Evolutionary conservation across 2,797 vertebrate species (phyloP).

Genomic region (Liparis tanakae): DNA sequence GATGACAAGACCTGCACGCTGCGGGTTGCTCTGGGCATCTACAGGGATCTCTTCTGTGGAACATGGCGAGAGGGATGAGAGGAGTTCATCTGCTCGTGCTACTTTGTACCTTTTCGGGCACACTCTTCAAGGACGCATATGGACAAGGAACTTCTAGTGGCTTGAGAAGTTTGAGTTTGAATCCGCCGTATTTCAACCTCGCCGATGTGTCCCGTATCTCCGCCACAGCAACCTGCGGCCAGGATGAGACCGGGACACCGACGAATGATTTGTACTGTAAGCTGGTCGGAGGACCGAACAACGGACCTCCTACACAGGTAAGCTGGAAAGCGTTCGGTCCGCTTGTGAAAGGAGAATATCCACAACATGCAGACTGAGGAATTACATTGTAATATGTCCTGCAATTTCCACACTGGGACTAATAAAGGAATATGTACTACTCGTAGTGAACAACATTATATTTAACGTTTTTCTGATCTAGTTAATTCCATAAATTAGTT

Average conservation of each 20-base stretch:
- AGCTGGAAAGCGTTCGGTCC: background rate
- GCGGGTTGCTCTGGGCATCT: conserved; percentile 71
- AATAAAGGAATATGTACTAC: too few species aligned
- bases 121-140: conserved; percentile 45
- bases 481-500: background rate
- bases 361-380: background rate
- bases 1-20: conserved; percentile 69
- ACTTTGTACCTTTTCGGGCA: conserved; percentile 33
- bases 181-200: conserved; percentile 93
- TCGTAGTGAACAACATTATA: background rate
- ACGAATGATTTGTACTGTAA: conserved; percentile 90
- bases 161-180: conserved; percentile 82
- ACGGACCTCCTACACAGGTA: conserved; percentile 86
- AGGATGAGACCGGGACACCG: conserved; percentile 78
- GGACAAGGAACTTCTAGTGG: conserved; percentile 63
- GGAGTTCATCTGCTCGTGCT: conserved; percentile 60
- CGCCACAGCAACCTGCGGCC: conserved; percentile 92
- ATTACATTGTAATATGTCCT: background rate
- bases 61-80: conserved; percentile 76
- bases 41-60: conserved; percentile 62
- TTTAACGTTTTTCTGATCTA: background rate
- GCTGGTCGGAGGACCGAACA: conserved; percentile 89
- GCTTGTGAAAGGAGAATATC: background rate
- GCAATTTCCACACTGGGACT: background rate
- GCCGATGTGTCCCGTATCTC: conserved; percentile 83